A percentile compares a stretch with the other conserved stretches of the same genome.
Evolutionary conservation across 2,888 invertebrate genomes (phyloP).

Genomic region (Dione juno): DNA sequence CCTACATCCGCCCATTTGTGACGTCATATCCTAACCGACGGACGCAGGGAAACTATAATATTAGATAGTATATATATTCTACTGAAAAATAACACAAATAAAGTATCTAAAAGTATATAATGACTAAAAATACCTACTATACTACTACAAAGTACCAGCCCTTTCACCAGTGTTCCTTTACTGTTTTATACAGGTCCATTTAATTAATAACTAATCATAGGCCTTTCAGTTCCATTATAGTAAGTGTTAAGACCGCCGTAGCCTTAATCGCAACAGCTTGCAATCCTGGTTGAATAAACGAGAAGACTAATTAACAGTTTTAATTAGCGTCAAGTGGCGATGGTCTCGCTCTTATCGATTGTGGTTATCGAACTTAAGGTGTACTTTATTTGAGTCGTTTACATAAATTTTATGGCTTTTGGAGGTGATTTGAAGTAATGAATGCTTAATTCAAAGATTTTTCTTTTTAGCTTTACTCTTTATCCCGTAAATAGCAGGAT

Average conservation of each 20-base stretch:
- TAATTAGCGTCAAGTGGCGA: slow-evolving; percentile 14
- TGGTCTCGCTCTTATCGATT: slow-evolving; percentile 1
- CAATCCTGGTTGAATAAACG: slow-evolving; percentile 19
- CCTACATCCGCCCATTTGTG: neutral
- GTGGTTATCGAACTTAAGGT: neutral
- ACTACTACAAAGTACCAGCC: neutral
- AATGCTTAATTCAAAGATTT: too few relatives aligned
- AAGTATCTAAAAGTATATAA: too few relatives aligned
- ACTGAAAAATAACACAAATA: neutral
- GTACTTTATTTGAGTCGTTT: slow-evolving; percentile 1
- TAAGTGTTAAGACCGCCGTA: neutral
- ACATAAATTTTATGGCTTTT: neutral
- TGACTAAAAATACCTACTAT: neutral
- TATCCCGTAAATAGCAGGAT: too few relatives aligned
- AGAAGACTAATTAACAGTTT: slow-evolving; percentile 6
- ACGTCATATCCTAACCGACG: too few relatives aligned
- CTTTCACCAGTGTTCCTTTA: neutral
- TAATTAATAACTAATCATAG: slow-evolving; percentile 2
- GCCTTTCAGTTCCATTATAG: neutral
- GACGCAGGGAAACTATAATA: neutral
- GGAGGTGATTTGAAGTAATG: neutral
- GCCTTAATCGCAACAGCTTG: slow-evolving; percentile 7
- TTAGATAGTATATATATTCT: neutral
- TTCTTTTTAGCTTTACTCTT: too few relatives aligned
- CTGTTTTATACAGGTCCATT: neutral